A percentile compares a stretch with the other conserved stretches of the same genome.
Conservation (phyloP, 2,797 vertebrate species). For the Capromys pilorides region DNA sequence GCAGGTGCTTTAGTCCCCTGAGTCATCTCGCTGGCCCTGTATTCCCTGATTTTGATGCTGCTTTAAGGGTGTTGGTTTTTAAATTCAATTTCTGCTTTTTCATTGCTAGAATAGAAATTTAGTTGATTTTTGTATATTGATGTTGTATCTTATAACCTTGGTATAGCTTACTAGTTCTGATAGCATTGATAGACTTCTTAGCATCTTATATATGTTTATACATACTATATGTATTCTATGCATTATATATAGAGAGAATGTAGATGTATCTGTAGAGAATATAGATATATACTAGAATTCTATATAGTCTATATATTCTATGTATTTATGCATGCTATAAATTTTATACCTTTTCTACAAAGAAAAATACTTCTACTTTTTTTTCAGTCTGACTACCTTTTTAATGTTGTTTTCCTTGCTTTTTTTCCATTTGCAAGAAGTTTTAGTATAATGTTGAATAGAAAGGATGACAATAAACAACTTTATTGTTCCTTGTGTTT, state of each 20-base stretch:
- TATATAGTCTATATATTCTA: no score
- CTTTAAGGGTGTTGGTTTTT: no score
- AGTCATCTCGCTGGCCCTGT: no score
- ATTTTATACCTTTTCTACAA: background rate
- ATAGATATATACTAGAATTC: no score
- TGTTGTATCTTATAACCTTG: constrained; percentile 5
- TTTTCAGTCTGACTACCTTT: background rate
- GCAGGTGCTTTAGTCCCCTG: no score
- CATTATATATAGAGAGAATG: no score
- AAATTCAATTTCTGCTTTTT: constrained; percentile 26
- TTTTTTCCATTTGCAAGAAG: background rate
- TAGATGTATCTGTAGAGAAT: no score
- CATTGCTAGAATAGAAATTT: background rate
- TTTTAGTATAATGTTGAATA: constrained; percentile 8
- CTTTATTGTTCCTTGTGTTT: background rate
- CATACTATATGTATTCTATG: no score
- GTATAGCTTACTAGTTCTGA: constrained; percentile 5
- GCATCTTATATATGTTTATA: background rate
- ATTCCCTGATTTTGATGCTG: no score
- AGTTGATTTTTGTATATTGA: constrained; percentile 28
- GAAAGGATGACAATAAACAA: background rate
- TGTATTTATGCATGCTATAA: background rate
- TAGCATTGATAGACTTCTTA: constrained; percentile 3
- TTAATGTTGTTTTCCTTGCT: constrained; percentile 38
- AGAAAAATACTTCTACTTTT: constrained; percentile 41